These are phyloP conservation scores for Kradibia gibbosae DNA, from an alignment of 1,140 invertebrate species.

Conservation along the genomic window DNA sequence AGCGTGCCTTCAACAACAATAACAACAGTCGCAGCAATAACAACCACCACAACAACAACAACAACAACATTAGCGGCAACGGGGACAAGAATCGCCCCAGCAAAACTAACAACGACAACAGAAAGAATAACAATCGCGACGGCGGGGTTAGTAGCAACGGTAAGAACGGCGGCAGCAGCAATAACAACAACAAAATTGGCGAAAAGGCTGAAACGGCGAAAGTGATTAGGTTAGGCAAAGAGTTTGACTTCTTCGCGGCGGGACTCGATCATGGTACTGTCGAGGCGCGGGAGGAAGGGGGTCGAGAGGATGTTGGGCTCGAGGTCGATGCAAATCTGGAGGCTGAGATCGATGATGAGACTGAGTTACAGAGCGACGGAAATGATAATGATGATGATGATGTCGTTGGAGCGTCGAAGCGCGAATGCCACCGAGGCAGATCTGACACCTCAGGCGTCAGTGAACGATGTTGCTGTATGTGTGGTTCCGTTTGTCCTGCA, in stretches of 20 bases:
- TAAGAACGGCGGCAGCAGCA: neutral
- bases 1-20: neutral
- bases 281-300: neutral
- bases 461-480: constrained; percentile 75
- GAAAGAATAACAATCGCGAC: neutral
- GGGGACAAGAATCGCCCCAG: neutral
- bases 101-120: neutral
- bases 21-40: neutral
- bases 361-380: neutral
- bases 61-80: neutral
- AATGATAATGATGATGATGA: neutral
- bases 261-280: neutral
- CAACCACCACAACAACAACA: neutral
- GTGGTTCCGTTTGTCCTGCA: constrained; percentile 76
- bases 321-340: neutral
- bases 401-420: constrained; percentile 20
- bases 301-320: neutral
- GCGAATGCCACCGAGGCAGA: constrained; percentile 42
- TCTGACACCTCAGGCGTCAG: neutral
- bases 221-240: neutral
- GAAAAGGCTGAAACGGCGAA: neutral
- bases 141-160: neutral
- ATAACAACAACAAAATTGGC: constrained; percentile 4
- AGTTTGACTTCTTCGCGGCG: neutral
- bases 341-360: neutral